phyloP scores from a whole-genome alignment of 1,140 invertebrate genomes.

The Contarinia nasturtii region DNA sequence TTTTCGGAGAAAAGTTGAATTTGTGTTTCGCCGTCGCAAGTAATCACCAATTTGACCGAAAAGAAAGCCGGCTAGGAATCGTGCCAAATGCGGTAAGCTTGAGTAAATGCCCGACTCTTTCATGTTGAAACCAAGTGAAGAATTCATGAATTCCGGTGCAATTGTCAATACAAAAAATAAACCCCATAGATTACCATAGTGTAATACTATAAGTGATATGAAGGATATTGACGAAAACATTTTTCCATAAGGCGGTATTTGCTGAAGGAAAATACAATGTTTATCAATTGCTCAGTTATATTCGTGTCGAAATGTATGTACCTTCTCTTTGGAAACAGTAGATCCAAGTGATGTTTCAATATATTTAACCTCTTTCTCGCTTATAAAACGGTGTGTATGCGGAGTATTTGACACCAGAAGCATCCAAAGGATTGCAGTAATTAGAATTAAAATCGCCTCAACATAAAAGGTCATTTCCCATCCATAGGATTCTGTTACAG shows the following conservation, averaged over 20 bases:
- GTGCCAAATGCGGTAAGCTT: conserved; percentile 37
- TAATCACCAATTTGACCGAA: conserved; percentile 40
- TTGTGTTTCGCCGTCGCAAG: conserved; percentile 28
- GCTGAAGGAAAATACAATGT: conserved; percentile 12
- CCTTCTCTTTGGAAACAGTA: conserved; percentile 22
- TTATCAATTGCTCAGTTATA: too few species aligned
- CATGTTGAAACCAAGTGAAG: conserved; percentile 54
- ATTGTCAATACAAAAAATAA: conserved; percentile 68
- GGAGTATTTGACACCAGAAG: conserved; percentile 49
- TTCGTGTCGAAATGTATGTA: too few species aligned
- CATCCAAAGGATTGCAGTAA: conserved; percentile 43
- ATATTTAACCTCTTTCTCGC: conserved; percentile 49
- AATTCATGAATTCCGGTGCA: conserved; percentile 73
- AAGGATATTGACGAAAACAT: conserved; percentile 45
- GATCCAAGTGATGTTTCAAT: conserved; percentile 42
- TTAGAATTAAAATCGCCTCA: conserved; percentile 37
- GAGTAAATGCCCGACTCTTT: conserved; percentile 39
- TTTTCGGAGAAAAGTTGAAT: conserved; percentile 39
- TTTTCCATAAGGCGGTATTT: conserved; percentile 33
- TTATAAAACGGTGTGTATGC: conserved; percentile 51
- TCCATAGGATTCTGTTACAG: conserved; percentile 38
- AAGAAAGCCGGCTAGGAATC: conserved; percentile 33
- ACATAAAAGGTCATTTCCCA: conserved; percentile 58
- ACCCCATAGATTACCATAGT: conserved; percentile 59
- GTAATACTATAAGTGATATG: conserved; percentile 39